Base-by-base conservation (phyloP, 2,888 invertebrate species). In the Noctua pronuba region DNA sequence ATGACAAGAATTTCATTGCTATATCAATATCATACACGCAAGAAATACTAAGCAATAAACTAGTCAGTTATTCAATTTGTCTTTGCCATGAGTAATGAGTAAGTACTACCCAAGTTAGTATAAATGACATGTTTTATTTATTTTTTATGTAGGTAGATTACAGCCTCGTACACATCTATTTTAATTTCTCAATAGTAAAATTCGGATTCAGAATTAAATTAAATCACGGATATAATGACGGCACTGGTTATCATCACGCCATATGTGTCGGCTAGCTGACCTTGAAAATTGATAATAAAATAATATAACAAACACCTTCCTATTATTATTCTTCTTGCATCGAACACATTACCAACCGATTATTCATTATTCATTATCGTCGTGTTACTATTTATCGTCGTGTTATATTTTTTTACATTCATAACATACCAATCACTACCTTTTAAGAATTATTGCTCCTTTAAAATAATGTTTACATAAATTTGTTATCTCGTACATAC, bases 401-500 rank as follows among this genome's bases (percentile, higher is more conserved):
- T n/a, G n/a, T n/a, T n/a, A n/a, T 31, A 31, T 60, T 31, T 7
- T 31, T 28, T 8, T 60, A 31, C 21, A 11, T 35, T 2, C 2
- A 1, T 28, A 35, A 0, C 8, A 21, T 28, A 60, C 7, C 28
- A n/a, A 21, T 52, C 28, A 62, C 13, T 46, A 41, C 8, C 5
- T 68, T n/a, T 44, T n/a, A 55, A 28, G 2, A 41, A 41, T 16
- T 18, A 18, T n/a, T 38, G n/a, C n/a, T n/a, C 7, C 8, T 7
- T 0, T 38, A 24, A 24, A 38, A n/a, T 38, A 35, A 28, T 66
- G n/a, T 82, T 60, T 82, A 62, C n/a, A 64, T 31, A n/a, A 24
- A 11, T 66, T 41, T 66, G n/a, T 0, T 82, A 35, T 1, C 28
- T 41, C 1, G 10, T 83, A 93, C 94, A 91, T 92, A 96, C 98